phyloP scores from a whole-genome alignment of 2,797 vertebrate genomes.

The Coccyzus lansbergi region DNA sequence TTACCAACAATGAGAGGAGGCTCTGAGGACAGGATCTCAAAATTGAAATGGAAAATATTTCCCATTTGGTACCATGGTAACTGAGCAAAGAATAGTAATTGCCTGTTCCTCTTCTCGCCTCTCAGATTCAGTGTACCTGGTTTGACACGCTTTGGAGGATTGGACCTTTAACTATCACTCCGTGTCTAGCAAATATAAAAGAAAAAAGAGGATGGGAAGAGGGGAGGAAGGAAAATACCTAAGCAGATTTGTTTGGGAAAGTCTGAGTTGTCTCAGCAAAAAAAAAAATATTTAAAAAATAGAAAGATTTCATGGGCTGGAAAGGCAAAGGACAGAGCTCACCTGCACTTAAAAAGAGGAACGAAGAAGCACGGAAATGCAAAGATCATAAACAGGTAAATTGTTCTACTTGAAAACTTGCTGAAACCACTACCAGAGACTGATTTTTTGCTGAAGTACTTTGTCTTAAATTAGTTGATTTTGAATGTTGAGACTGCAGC shows the following conservation, averaged over 20 bases:
- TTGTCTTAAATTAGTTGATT: no score
- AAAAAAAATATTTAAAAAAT: not conserved
- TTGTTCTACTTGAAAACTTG: not conserved
- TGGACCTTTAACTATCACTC: not conserved
- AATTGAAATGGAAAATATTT: not conserved
- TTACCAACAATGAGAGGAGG: not conserved
- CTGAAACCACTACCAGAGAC: not conserved
- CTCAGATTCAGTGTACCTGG: not conserved
- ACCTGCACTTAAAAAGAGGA: not conserved
- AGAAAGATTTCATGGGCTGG: not conserved
- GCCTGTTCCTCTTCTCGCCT: not conserved
- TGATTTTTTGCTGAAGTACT: no score
- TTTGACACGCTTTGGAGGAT: not conserved
- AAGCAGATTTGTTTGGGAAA: not conserved
- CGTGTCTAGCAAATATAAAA: not conserved
- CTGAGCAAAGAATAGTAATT: not conserved
- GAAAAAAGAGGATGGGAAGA: fast-evolving
- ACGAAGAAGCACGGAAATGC: not conserved
- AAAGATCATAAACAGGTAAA: not conserved
- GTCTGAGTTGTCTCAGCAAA: not conserved
- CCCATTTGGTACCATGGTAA: not conserved
- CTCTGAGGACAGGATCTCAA: not conserved
- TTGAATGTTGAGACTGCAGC: no score
- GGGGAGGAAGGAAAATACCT: no score
- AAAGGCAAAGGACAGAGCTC: not conserved